phyloP scores from a whole-genome alignment of 2,888 invertebrate species.

The Agonopterix alstromeriana region DNA sequence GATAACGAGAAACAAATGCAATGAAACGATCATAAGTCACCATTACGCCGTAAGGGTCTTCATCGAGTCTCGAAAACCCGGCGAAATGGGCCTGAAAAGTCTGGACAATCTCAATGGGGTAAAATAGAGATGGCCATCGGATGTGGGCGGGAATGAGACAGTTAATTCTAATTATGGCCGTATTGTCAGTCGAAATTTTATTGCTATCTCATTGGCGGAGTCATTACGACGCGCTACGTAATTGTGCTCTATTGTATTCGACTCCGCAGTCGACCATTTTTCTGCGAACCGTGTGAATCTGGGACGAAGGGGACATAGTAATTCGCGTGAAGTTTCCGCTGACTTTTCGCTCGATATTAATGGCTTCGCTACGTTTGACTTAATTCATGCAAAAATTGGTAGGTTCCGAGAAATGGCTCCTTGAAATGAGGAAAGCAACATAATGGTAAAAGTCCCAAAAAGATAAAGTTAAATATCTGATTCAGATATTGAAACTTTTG shows the following conservation, averaged over 20 bases:
- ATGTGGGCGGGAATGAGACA: slow-evolving; percentile 69
- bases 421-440: background rate
- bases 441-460: too few species aligned
- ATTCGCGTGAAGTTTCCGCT: slow-evolving; percentile 38
- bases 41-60: too few species aligned
- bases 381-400: background rate
- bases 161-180: slow-evolving; percentile 73
- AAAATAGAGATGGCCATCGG: slow-evolving; percentile 51
- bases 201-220: slow-evolving; percentile 70
- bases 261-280: slow-evolving; percentile 46
- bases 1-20: too few species aligned
- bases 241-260: slow-evolving; percentile 64
- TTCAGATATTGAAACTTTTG: too few species aligned
- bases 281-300: slow-evolving; percentile 65
- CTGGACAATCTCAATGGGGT: slow-evolving; percentile 45
- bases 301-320: slow-evolving; percentile 41
- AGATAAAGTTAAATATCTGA: too few species aligned
- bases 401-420: background rate
- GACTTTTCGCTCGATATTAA: slow-evolving; percentile 25
- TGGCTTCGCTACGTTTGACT: slow-evolving; percentile 11
- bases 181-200: slow-evolving; percentile 72
- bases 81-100: slow-evolving; percentile 13
- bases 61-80: too few species aligned
- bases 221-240: slow-evolving; percentile 57
- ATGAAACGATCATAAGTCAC: too few species aligned